These are phyloP conservation scores for Peromyscus attwateri DNA, from an alignment of 2,797 vertebrate genomes.

Conservation along the genomic window DNA sequence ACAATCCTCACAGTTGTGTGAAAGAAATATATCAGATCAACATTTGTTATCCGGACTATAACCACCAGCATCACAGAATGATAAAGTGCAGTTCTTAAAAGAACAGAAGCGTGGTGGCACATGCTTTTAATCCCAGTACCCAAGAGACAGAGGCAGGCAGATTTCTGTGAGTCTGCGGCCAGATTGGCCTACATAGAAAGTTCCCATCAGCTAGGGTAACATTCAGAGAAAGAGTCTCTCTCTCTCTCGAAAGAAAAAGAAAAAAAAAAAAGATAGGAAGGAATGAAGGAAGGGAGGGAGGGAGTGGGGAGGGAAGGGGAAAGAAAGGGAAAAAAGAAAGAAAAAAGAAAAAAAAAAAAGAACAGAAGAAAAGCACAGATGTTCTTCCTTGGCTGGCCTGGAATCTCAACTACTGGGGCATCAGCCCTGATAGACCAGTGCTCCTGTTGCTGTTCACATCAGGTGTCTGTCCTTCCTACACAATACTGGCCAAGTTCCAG, in stretches of 20 bases:
- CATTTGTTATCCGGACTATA: no score
- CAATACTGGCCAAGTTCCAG: background rate
- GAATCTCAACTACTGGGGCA: background rate
- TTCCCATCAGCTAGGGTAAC: no score
- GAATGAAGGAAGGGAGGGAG: no score
- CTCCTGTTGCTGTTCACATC: background rate
- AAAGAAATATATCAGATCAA: slow-evolving; percentile 47
- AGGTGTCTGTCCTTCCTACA: background rate
- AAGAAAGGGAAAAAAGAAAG: no score
- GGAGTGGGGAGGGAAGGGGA: accelerated
- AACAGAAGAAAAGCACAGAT: background rate
- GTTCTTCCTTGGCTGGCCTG: background rate
- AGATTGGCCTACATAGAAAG: no score
- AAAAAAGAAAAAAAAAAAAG: background rate
- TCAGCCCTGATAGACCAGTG: background rate
- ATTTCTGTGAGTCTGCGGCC: no score
- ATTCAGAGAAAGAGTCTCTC: no score
- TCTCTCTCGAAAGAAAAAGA: no score
- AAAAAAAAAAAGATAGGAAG: no score
- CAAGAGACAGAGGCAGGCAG: no score
- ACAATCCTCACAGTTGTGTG: background rate
- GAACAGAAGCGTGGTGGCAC: no score
- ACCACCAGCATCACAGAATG: background rate
- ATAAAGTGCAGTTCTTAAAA: background rate
- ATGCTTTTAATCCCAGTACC: background rate